phyloP scores from a whole-genome alignment of 2,888 invertebrate species.

The Dolichomitus sp. region DNA sequence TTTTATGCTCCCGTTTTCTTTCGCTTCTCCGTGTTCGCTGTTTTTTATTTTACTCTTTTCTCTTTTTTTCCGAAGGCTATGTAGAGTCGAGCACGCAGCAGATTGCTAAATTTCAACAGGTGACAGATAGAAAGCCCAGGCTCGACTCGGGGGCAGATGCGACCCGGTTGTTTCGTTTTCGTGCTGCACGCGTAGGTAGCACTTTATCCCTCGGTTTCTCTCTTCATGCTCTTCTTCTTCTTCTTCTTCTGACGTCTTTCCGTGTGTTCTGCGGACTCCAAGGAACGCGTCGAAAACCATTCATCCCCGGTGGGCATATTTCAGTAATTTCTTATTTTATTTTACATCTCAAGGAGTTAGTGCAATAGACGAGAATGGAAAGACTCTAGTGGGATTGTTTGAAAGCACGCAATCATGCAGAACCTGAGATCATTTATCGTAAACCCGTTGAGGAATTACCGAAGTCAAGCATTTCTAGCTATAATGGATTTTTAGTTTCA shows the following conservation, averaged over 20 bases:
- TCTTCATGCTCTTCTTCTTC: conserved; percentile 8
- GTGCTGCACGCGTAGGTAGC: conserved; percentile 53
- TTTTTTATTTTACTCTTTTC: conserved; percentile 40
- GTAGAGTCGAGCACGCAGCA: conserved; percentile 68
- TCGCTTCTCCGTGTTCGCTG: conserved; percentile 10
- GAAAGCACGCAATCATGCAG: background rate
- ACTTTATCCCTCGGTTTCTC: conserved; percentile 15
- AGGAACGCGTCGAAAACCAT: conserved; percentile 11
- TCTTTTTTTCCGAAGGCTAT: conserved; percentile 31
- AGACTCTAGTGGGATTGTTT: background rate
- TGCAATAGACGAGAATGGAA: background rate
- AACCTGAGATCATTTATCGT: background rate
- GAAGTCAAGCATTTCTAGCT: too few relatives aligned
- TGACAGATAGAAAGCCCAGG: conserved; percentile 81
- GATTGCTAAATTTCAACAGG: conserved; percentile 85
- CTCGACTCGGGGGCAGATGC: conserved; percentile 76
- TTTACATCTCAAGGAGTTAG: background rate
- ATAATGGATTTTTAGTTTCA: background rate
- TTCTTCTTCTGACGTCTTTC: conserved; percentile 1
- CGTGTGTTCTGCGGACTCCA: background rate
- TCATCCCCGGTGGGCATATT: conserved; percentile 31
- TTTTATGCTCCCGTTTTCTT: conserved; percentile 27
- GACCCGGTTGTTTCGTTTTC: conserved; percentile 68
- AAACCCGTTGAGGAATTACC: background rate
- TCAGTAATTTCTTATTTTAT: conserved; percentile 19